These are phyloP conservation scores for Nematopogon swammerdamellus DNA, from an alignment of 2,888 invertebrate species.

Conservation along the genomic window DNA sequence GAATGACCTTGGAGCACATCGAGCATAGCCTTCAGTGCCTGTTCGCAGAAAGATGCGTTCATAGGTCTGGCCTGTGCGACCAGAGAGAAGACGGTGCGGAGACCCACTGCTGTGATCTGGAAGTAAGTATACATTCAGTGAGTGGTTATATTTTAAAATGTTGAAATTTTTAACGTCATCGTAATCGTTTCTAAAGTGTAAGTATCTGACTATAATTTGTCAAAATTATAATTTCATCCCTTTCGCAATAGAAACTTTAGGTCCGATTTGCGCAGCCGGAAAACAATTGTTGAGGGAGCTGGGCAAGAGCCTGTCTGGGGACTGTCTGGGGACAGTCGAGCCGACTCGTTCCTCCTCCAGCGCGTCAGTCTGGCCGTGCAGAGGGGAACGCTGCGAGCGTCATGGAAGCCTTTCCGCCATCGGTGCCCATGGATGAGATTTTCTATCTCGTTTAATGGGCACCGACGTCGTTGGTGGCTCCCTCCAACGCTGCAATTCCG, in stretches of 20 bases:
- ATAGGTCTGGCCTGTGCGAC: slow-evolving; percentile 81
- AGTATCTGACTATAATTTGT: background rate
- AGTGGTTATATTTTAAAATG: slow-evolving; percentile 5
- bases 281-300: too few relatives aligned
- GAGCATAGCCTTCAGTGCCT: slow-evolving; percentile 81
- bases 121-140: slow-evolving; percentile 11
- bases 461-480: too few relatives aligned
- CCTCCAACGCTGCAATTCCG: too few relatives aligned
- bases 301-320: background rate
- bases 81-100: slow-evolving; percentile 86
- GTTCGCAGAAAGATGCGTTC: slow-evolving; percentile 84
- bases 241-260: too few relatives aligned
- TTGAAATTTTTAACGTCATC: slow-evolving; percentile 1
- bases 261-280: too few relatives aligned
- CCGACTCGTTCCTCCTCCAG: too few relatives aligned
- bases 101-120: slow-evolving; percentile 77
- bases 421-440: too few relatives aligned
- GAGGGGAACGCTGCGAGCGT: too few relatives aligned
- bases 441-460: too few relatives aligned
- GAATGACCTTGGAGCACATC: slow-evolving; percentile 89
- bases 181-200: slow-evolving; percentile 5
- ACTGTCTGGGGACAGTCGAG: too few relatives aligned
- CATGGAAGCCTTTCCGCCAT: background rate
- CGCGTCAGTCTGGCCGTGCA: too few relatives aligned
- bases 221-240: too few relatives aligned